These are phyloP conservation scores for Troides oblongomaculatus DNA, from an alignment of 2,888 invertebrate genomes.

Conservation along the genomic window DNA sequence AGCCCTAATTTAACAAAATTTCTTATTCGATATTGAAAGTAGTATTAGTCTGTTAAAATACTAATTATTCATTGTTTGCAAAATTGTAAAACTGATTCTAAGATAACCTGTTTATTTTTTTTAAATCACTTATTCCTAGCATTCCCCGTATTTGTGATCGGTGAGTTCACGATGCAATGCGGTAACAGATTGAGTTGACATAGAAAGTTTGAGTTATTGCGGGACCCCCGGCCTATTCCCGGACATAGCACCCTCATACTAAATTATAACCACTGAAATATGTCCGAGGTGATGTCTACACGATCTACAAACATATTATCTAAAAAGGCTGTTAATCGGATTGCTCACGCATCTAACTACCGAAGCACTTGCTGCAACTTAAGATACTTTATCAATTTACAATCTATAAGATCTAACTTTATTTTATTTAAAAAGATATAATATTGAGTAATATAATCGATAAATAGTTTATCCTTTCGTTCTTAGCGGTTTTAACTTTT, in stretches of 20 bases:
- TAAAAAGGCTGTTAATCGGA: constrained; percentile 23
- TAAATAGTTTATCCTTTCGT: no score
- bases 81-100: neutral
- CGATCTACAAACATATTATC: constrained; percentile 35
- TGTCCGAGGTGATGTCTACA: constrained; percentile 41
- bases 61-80: no score
- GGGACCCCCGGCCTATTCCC: constrained; percentile 53
- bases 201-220: constrained; percentile 47
- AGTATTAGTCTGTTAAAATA: no score
- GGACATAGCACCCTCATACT: constrained; percentile 61
- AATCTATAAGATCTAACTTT: neutral
- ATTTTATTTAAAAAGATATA: no score
- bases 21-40: no score
- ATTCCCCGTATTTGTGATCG: constrained; percentile 5
- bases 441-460: no score
- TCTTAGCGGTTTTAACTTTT: no score
- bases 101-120: neutral
- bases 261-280: constrained; percentile 69
- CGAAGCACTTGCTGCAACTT: constrained; percentile 1
- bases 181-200: constrained; percentile 43
- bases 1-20: no score
- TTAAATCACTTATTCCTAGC: neutral
- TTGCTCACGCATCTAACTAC: constrained; percentile 25
- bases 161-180: constrained; percentile 11
- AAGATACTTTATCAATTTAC: neutral